Percentiles rank a stretch among this genome's conserved stretches.
phyloP scores from a whole-genome alignment of 2,888 invertebrate species.

The Leucoma salicis region DNA sequence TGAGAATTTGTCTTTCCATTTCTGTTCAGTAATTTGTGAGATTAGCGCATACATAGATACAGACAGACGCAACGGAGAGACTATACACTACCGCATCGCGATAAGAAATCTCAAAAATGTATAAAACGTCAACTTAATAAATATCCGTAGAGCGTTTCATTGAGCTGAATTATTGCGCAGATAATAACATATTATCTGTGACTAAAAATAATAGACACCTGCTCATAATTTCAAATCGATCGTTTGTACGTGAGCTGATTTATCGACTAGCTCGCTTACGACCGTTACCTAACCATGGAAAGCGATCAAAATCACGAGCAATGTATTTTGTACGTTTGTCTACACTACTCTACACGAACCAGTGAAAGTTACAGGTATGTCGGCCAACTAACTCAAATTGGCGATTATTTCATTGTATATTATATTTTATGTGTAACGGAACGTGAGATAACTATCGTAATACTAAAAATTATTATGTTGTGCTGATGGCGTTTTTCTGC shows the following conservation, averaged over 20 bases:
- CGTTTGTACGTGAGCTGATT: slow-evolving; percentile 23
- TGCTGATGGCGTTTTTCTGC: slow-evolving; percentile 11
- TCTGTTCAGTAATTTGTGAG: too few species aligned
- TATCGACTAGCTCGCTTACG: slow-evolving; percentile 23
- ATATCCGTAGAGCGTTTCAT: too few species aligned
- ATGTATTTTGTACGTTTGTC: slow-evolving; percentile 30
- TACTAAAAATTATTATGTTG: slow-evolving; percentile 9
- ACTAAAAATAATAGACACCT: slow-evolving; percentile 13
- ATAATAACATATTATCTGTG: slow-evolving; percentile 10
- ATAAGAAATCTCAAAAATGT: too few species aligned
- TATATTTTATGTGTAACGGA: slow-evolving; percentile 23
- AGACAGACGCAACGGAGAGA: too few species aligned
- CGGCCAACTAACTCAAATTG: slow-evolving; percentile 24
- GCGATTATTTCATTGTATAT: slow-evolving; percentile 18
- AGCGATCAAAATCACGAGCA: slow-evolving; percentile 37
- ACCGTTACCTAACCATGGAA: slow-evolving; percentile 44
- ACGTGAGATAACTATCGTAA: slow-evolving; percentile 29
- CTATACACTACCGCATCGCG: too few species aligned
- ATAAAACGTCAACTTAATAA: too few species aligned
- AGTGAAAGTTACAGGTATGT: slow-evolving; percentile 38
- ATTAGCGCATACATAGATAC: too few species aligned
- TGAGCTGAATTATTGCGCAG: slow-evolving; percentile 13
- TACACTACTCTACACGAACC: slow-evolving; percentile 23
- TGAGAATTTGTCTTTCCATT: too few species aligned
- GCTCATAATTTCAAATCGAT: slow-evolving; percentile 20